Base-by-base conservation (phyloP, 2,888 invertebrate genomes). In the Platycheirus rosarum region DNA sequence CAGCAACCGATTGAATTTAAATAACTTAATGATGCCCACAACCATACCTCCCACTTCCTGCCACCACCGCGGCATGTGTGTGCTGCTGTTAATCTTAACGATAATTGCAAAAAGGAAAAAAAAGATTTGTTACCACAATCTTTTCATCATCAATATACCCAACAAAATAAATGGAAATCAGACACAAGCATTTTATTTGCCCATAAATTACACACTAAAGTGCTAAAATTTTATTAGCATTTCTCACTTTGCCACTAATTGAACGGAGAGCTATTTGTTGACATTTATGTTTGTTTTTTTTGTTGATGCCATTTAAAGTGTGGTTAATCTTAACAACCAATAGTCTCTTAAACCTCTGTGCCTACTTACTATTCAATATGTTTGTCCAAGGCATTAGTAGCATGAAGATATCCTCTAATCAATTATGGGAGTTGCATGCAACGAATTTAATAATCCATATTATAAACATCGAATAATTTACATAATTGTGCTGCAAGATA, bases 161-260 rank as follows among this genome's bases (percentile, higher is more conserved):
- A n/a, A 2, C 5, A 37, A 2, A 14, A 42, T 13, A 57, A 51
- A 18, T 37, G 37, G 40, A 60, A 76, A 69, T 55, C 63, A 69
- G 29, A 70, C 66, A 70, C 44, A 46, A 76, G 71, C 66, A 66
- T 35, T 82, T 76, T 82, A 77, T 82, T 82, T 82, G 55, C 51
- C 51, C 68, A 77, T 68, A 77, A 82, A 82, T 73, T 82, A 77
- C 71, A 77, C 82, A 82, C 77, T 55, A 37, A 63, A 77, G 82
- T 77, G 82, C 77, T 82, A 82, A 82, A 77, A 77, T 77, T 82
- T 82, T 82, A 82, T 82, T 82, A 82, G 68, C 82, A 68, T 77
- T 82, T 82, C 82, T 77, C 82, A 73, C 82, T 77, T 68, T 44
- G 71, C 63, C 77, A 77, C 82, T 82, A 82, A 82, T 82, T 82